A percentile compares a stretch with the other conserved stretches of the same genome.
These are phyloP conservation scores for Oceanites oceanicus DNA, from an alignment of 2,113 vertebrate genomes.

Conservation along the genomic window DNA sequence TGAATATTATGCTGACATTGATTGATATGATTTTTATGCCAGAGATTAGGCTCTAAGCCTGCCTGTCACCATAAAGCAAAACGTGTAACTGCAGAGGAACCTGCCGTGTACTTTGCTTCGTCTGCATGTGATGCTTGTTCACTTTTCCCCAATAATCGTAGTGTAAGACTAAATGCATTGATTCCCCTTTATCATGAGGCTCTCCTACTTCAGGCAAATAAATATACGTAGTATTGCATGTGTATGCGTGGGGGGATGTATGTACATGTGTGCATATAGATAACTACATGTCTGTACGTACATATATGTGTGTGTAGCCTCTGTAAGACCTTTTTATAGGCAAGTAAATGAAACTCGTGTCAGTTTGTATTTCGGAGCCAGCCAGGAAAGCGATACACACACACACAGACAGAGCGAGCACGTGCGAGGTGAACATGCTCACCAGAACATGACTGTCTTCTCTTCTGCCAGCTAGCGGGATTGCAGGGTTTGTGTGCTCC, in stretches of 20 bases:
- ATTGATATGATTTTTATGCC: slow-evolving; percentile 25
- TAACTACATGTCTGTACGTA: not conserved
- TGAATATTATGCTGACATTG: slow-evolving; percentile 21
- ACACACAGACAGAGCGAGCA: not conserved
- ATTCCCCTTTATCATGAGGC: not conserved
- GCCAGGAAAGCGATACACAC: accelerated
- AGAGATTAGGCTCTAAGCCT: slow-evolving; percentile 26
- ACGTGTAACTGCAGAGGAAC: not conserved
- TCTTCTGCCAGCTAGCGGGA: not conserved
- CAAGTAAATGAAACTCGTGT: not conserved
- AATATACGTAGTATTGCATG: accelerated
- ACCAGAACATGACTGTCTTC: too few relatives aligned
- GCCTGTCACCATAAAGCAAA: not conserved
- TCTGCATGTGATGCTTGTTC: not conserved
- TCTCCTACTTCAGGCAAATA: not conserved
- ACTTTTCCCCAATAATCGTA: accelerated
- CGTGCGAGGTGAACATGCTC: accelerated
- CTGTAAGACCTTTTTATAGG: not conserved
- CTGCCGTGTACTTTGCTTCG: not conserved
- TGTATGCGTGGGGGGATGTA: too few relatives aligned
- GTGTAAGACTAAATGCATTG: too few relatives aligned
- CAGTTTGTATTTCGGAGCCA: not conserved
- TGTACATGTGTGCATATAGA: not conserved
- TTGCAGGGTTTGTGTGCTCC: not conserved
- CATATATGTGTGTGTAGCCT: accelerated